These are phyloP conservation scores for Notodonta ziczac DNA, from an alignment of 2,888 invertebrate species.

Conservation along the genomic window DNA sequence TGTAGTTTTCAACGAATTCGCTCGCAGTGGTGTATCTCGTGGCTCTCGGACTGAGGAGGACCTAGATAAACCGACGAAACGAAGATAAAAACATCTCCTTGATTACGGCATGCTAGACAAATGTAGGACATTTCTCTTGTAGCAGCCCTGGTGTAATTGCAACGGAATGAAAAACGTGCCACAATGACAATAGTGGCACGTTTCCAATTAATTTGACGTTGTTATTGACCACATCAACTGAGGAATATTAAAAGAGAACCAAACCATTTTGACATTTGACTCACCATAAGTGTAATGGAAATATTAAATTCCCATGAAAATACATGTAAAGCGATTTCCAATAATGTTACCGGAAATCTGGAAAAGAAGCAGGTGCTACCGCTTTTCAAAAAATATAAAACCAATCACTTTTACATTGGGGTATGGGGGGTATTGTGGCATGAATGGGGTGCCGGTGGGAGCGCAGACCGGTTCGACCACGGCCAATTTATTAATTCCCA, in stretches of 20 bases:
- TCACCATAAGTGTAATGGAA: neutral
- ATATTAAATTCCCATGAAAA: neutral
- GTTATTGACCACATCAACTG: neutral
- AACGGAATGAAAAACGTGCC: slow-evolving; percentile 49
- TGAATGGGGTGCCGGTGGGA: slow-evolving; percentile 14
- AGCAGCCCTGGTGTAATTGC: slow-evolving; percentile 30
- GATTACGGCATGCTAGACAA: slow-evolving; percentile 58
- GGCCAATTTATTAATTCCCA: slow-evolving; percentile 23
- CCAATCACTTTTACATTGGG: slow-evolving; percentile 1
- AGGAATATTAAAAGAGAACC: neutral
- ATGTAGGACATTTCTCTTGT: slow-evolving; percentile 59
- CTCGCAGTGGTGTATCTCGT: neutral
- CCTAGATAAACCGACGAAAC: slow-evolving; percentile 21
- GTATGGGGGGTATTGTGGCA: too few species aligned
- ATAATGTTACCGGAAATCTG: slow-evolving; percentile 3
- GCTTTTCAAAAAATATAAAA: slow-evolving; percentile 4
- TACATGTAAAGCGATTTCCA: neutral
- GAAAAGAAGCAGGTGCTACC: neutral
- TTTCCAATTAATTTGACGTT: neutral
- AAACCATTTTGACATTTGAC: neutral
- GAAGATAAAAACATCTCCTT: slow-evolving; percentile 54
- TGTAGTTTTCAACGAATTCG: neutral
- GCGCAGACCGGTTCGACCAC: slow-evolving; percentile 10
- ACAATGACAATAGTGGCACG: slow-evolving; percentile 22
- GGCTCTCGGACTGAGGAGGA: slow-evolving; percentile 29